Conservation (phyloP, 2,888 invertebrate species). For the Iselma pallidipennis region DNA sequence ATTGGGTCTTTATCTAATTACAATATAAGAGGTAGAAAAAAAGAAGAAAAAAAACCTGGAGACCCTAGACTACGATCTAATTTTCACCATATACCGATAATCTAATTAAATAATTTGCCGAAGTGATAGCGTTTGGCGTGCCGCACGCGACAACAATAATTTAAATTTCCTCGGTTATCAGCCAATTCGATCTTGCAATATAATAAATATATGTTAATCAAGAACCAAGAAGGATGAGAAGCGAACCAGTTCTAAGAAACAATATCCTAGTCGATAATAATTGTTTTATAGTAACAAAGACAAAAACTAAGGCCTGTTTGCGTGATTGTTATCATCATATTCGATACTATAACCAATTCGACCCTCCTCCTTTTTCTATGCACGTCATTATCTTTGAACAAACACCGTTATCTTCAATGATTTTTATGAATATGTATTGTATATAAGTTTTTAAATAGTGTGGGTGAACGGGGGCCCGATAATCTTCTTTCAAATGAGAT, state of each 20-base stretch:
- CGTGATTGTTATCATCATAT: neutral
- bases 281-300: neutral
- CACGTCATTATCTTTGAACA: constrained; percentile 1
- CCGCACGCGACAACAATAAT: constrained; percentile 10
- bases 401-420: constrained; percentile 5
- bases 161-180: constrained; percentile 10
- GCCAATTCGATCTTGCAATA: neutral
- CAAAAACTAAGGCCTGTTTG: neutral
- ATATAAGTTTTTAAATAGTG: constrained; percentile 23
- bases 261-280: too few species aligned
- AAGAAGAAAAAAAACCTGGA: neutral
- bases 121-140: constrained; percentile 9
- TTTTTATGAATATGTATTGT: constrained; percentile 22
- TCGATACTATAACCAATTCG: neutral
- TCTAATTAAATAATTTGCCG: constrained; percentile 13
- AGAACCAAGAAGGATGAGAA: neutral
- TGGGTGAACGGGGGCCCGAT: constrained; percentile 17
- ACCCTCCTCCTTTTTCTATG: neutral
- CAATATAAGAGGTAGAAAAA: neutral
- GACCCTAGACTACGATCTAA: neutral
- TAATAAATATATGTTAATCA: neutral
- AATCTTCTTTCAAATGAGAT: constrained; percentile 35
- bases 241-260: neutral
- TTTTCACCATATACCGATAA: constrained; percentile 6
- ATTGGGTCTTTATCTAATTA: neutral